Evolutionary conservation across 2,888 invertebrate genomes (phyloP).

Genomic region (Hemithea aestivaria): DNA sequence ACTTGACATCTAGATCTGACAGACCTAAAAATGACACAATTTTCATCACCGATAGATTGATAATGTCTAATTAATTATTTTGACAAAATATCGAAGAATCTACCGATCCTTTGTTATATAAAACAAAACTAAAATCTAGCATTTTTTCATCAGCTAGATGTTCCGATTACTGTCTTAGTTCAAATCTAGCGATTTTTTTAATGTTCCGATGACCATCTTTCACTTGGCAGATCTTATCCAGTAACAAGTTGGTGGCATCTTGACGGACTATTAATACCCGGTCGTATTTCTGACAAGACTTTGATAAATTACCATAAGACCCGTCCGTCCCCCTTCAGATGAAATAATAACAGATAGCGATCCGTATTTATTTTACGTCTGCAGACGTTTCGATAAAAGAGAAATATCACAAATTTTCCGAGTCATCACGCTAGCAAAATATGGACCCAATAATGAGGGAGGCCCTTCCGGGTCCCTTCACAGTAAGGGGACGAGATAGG

Average conservation of each 20-base stretch:
- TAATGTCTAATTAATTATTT: too few species aligned
- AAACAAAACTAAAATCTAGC: too few species aligned
- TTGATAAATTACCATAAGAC: constrained; percentile 12
- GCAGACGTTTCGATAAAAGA: constrained; percentile 16
- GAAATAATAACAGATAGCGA: constrained; percentile 17
- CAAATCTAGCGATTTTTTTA: too few species aligned
- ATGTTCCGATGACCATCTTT: too few species aligned
- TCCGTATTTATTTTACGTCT: constrained; percentile 17
- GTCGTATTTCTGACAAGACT: constrained; percentile 12
- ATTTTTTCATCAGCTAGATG: too few species aligned
- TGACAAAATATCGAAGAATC: too few species aligned
- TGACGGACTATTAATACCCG: constrained; percentile 13
- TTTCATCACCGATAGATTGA: too few species aligned
- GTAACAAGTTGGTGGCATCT: constrained; percentile 5
- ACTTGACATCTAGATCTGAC: too few species aligned
- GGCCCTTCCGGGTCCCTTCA: constrained; percentile 39
- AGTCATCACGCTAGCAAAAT: constrained; percentile 30
- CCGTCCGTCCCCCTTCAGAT: constrained; percentile 11
- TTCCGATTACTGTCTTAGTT: too few species aligned
- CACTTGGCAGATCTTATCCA: too few species aligned
- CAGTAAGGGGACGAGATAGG: constrained; percentile 43
- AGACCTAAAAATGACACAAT: too few species aligned
- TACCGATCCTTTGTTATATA: too few species aligned
- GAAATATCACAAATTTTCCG: constrained; percentile 28
- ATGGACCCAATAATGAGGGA: constrained; percentile 29